Conservation (phyloP, 2,888 invertebrate species). For the Stratiomys singularior region DNA sequence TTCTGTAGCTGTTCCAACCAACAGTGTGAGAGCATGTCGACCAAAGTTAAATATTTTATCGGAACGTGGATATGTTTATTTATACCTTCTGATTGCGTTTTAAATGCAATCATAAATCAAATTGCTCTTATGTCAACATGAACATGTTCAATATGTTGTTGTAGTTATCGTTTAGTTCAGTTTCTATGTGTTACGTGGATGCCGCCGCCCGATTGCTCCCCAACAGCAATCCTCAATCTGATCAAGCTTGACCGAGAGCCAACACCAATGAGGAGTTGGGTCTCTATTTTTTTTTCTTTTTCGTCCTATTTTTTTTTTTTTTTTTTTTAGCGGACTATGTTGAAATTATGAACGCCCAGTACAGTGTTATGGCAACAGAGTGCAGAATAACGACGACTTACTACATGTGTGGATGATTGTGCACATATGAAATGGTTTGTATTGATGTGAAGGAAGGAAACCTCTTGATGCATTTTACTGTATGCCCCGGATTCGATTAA, state of each 20-base stretch:
- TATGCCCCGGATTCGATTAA: conserved; percentile 2
- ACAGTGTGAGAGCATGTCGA: conserved; percentile 40
- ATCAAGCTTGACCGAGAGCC: background rate
- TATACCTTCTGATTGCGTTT: conserved; percentile 44
- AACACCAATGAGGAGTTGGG: background rate
- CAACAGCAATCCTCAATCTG: background rate
- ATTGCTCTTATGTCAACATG: conserved; percentile 45
- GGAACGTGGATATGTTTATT: conserved; percentile 43
- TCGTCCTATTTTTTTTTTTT: no score
- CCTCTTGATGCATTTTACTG: background rate
- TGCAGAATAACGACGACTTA: no score
- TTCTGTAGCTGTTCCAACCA: conserved; percentile 17
- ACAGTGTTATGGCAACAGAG: no score
- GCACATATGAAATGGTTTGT: background rate
- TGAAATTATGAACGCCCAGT: no score
- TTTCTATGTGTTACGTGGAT: background rate
- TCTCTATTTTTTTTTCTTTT: no score
- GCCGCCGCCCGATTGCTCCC: background rate
- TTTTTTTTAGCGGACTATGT: background rate
- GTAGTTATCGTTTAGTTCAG: conserved; percentile 43
- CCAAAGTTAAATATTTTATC: conserved; percentile 45
- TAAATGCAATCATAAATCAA: conserved; percentile 47
- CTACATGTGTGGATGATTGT: background rate
- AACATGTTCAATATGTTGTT: conserved; percentile 38
- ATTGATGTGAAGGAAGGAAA: background rate